Percentiles rank a stretch among this genome's conserved stretches.
phyloP scores from a whole-genome alignment of 2,888 invertebrate genomes.

The Eumacrocentrus americanus region DNA sequence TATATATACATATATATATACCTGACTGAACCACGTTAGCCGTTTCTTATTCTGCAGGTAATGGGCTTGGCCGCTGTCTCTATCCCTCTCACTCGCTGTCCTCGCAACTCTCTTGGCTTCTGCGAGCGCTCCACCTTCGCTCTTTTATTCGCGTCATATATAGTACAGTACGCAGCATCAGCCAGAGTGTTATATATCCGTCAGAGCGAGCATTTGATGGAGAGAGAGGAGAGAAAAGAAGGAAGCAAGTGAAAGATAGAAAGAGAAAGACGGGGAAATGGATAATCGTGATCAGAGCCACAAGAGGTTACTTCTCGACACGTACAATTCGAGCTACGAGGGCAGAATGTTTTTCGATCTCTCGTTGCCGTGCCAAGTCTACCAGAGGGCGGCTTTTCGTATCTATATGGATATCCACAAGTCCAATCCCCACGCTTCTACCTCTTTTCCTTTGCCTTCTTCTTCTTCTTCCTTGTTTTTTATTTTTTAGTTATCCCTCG shows the following conservation, averaged over 20 bases:
- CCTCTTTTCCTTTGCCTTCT: conserved; percentile 1
- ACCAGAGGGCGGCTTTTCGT: background rate
- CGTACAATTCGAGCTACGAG: conserved; percentile 9
- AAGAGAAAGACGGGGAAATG: conserved; percentile 3
- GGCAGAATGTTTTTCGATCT: background rate
- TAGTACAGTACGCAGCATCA: background rate
- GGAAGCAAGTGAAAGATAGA: background rate
- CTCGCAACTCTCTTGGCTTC: background rate
- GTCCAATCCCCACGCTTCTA: background rate
- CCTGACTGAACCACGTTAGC: conserved; percentile 40
- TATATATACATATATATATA: conserved; percentile 34
- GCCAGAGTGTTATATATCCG: background rate
- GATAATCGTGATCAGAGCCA: conserved; percentile 22
- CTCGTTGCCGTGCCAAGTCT: conserved; percentile 1
- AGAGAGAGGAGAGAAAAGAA: background rate
- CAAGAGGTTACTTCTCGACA: conserved; percentile 7
- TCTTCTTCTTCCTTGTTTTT: background rate
- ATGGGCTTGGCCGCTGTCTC: conserved; percentile 33
- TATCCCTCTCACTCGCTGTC: background rate
- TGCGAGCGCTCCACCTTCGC: conserved; percentile 21
- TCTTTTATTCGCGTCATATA: conserved; percentile 10
- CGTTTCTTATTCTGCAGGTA: conserved; percentile 36
- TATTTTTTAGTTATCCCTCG: background rate
- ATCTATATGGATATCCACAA: background rate
- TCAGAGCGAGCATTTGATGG: background rate